phyloP scores from a whole-genome alignment of 2,797 vertebrate genomes.

The Neosilurus hyrtlii region DNA sequence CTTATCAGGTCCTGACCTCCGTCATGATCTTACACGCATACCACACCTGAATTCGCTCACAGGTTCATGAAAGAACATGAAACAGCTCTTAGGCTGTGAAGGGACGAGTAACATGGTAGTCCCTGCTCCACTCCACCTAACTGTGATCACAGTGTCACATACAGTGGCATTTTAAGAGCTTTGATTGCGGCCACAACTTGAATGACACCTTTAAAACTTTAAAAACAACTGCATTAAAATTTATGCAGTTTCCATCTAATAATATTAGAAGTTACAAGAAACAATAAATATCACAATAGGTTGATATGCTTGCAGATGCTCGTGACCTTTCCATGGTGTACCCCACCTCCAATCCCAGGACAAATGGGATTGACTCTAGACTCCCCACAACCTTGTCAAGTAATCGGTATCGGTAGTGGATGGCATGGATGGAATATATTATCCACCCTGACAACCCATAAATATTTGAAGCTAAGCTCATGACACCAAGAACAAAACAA shows the following conservation, averaged over 20 bases:
- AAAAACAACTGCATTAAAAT: background rate
- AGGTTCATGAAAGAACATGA: conserved; percentile 35
- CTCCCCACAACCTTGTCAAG: no score
- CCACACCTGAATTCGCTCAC: conserved; percentile 16
- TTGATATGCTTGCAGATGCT: background rate
- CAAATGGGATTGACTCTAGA: no score
- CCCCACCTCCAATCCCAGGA: no score
- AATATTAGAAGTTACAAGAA: background rate
- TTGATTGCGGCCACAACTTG: conserved; percentile 10
- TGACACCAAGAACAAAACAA: no score
- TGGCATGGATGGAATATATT: no score
- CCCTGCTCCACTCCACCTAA: conserved; percentile 22
- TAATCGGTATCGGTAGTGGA: no score
- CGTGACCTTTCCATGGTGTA: no score
- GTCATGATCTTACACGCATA: conserved; percentile 24
- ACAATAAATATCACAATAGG: background rate
- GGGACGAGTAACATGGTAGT: conserved; percentile 30
- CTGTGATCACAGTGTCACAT: conserved; percentile 43
- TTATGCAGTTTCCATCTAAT: background rate
- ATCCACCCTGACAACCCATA: no score
- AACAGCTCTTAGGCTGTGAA: conserved; percentile 33
- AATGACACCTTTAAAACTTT: conserved; percentile 1
- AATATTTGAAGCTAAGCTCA: no score
- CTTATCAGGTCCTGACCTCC: conserved; percentile 34
- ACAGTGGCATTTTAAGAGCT: conserved; percentile 20